A percentile compares a stretch with the other conserved stretches of the same genome.
Evolutionary conservation across 2,113 vertebrate species (phyloP).

Genomic region (Tretioscincus oriximinensis): DNA sequence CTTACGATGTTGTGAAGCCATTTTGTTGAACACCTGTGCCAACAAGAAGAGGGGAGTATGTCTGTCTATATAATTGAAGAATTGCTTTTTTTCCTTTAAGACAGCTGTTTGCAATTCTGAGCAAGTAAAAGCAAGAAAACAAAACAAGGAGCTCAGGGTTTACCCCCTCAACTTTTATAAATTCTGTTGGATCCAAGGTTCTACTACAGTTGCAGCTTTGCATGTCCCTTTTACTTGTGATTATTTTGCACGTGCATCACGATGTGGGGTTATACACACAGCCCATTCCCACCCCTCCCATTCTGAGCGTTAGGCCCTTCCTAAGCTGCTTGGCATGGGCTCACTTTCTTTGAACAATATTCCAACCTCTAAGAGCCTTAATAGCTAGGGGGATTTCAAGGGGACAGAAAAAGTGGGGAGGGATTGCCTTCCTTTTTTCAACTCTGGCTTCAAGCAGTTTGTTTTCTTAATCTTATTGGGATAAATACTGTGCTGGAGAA

Average conservation of each 20-base stretch:
- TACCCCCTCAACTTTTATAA: not conserved
- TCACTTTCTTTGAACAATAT: conserved; percentile 53
- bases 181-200: not conserved
- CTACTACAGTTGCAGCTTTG: not conserved
- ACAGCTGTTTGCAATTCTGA: not conserved
- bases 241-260: not conserved
- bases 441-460: conserved; percentile 60
- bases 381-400: conserved; percentile 23
- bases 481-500: conserved; percentile 27
- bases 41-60: too few relatives aligned
- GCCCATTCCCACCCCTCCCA: conserved; percentile 1
- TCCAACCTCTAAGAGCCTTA: conserved; percentile 66
- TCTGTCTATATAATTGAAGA: not conserved
- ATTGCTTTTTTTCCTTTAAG: not conserved
- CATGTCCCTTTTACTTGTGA: not conserved
- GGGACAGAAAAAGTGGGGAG: conserved; percentile 1
- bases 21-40: not conserved
- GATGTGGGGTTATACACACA: not conserved
- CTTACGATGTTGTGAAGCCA: not conserved
- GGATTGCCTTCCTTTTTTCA: conserved; percentile 36
- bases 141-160: not conserved
- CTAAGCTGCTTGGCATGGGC: conserved; percentile 42
- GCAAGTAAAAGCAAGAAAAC: not conserved
- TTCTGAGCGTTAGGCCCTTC: conserved; percentile 17
- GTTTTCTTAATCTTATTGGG: conserved; percentile 62